These are phyloP conservation scores for Ctenodactylus gundi DNA, from an alignment of 2,113 vertebrate species.

Conservation along the genomic window DNA sequence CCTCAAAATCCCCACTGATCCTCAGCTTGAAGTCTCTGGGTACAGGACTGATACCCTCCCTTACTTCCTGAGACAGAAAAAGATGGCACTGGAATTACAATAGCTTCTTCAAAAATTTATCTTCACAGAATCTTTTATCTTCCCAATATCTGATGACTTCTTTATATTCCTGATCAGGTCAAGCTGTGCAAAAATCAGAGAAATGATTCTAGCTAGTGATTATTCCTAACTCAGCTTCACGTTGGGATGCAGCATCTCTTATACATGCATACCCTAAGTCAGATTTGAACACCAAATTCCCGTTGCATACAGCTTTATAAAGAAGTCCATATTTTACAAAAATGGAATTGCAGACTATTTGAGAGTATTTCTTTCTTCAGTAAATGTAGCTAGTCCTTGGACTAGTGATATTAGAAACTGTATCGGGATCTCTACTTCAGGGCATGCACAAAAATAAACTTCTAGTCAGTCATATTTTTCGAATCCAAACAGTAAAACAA, in stretches of 20 bases:
- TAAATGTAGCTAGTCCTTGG: not conserved
- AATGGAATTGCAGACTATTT: not conserved
- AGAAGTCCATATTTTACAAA: not conserved
- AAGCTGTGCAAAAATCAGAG: not conserved
- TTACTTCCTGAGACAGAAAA: not conserved
- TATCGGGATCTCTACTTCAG: not conserved
- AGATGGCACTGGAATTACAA: not conserved
- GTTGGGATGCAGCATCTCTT: too few relatives aligned
- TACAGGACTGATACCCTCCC: not conserved
- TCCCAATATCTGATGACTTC: not conserved
- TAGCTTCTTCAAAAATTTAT: not conserved
- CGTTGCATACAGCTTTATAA: not conserved
- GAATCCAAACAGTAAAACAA: not conserved
- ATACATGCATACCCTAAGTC: not conserved
- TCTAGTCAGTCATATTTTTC: not conserved
- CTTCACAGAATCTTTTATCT: not conserved
- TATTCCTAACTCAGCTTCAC: not conserved
- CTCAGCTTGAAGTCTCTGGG: not conserved
- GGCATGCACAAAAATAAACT: not conserved
- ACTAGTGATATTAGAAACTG: not conserved
- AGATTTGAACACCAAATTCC: not conserved
- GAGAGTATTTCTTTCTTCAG: not conserved
- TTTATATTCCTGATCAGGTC: not conserved
- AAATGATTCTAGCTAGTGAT: not conserved
- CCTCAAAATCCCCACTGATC: not conserved